Conservation (phyloP, 2,888 invertebrate species). For the Drosophila neonasuta region DNA sequence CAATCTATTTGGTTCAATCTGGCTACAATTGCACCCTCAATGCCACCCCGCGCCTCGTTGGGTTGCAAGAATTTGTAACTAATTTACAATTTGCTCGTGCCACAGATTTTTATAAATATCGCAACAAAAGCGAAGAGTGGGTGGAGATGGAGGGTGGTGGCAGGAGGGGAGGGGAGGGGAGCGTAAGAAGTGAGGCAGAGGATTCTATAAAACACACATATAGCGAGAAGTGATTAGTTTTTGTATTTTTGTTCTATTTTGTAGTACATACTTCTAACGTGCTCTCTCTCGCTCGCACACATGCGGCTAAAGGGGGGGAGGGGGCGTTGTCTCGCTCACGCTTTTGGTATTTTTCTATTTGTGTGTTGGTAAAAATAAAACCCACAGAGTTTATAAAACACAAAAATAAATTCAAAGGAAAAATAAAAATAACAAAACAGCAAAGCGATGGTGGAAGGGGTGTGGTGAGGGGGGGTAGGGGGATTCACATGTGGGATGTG, state of each 20-base stretch:
- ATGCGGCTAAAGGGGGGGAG: background rate
- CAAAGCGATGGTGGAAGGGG: constrained; percentile 4
- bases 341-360: constrained; percentile 51
- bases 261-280: constrained; percentile 9
- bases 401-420: constrained; percentile 77
- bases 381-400: constrained; percentile 76
- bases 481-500: no score
- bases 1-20: constrained; percentile 9
- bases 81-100: constrained; percentile 72
- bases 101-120: constrained; percentile 55
- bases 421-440: constrained; percentile 70
- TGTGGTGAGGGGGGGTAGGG: background rate
- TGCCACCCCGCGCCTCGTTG: background rate
- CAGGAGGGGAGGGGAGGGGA: constrained; percentile 6
- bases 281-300: constrained; percentile 28
- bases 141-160: background rate
- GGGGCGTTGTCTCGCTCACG: constrained; percentile 5
- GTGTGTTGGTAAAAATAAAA: constrained; percentile 69
- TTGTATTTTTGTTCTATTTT: background rate
- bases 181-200: constrained; percentile 7
- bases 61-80: constrained; percentile 48
- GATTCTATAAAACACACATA: constrained; percentile 18
- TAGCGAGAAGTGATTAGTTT: constrained; percentile 19
- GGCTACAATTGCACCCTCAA: constrained; percentile 21
- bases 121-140: constrained; percentile 31